These are phyloP conservation scores for Agonopterix alstromeriana DNA, from an alignment of 2,888 invertebrate genomes.

Conservation along the genomic window DNA sequence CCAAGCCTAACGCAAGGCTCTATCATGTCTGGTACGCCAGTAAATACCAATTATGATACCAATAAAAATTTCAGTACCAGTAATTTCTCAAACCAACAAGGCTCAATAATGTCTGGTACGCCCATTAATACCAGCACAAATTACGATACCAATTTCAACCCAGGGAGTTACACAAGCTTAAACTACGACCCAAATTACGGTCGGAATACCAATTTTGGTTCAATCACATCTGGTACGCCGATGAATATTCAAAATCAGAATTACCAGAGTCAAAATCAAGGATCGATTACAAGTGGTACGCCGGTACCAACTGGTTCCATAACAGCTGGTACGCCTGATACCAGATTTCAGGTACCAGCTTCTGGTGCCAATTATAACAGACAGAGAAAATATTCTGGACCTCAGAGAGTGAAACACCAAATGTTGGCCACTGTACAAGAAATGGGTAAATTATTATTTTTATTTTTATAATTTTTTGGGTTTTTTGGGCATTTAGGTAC, in stretches of 20 bases:
- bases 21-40: constrained; percentile 16
- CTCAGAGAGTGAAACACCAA: constrained; percentile 63
- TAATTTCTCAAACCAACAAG: constrained; percentile 20
- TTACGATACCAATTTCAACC: constrained; percentile 4
- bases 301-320: constrained; percentile 8
- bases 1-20: constrained; percentile 20
- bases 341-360: constrained; percentile 16
- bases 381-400: constrained; percentile 77
- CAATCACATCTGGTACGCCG: constrained; percentile 15
- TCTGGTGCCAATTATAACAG: constrained; percentile 12
- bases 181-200: constrained; percentile 4
- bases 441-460: constrained; percentile 78
- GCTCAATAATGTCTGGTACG: constrained; percentile 21
- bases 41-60: constrained; percentile 9
- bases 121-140: constrained; percentile 12
- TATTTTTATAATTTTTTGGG: constrained; percentile 17
- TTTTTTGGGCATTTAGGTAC: neutral
- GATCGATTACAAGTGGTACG: constrained; percentile 15
- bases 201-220: constrained; percentile 5
- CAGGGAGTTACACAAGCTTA: neutral
- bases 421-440: constrained; percentile 84
- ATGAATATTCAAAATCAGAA: constrained; percentile 7
- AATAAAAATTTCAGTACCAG: neutral
- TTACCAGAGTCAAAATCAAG: constrained; percentile 2
- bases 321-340: constrained; percentile 12